Evolutionary conservation across 2,888 invertebrate species (phyloP).

Genomic region (Torymus auratus): DNA sequence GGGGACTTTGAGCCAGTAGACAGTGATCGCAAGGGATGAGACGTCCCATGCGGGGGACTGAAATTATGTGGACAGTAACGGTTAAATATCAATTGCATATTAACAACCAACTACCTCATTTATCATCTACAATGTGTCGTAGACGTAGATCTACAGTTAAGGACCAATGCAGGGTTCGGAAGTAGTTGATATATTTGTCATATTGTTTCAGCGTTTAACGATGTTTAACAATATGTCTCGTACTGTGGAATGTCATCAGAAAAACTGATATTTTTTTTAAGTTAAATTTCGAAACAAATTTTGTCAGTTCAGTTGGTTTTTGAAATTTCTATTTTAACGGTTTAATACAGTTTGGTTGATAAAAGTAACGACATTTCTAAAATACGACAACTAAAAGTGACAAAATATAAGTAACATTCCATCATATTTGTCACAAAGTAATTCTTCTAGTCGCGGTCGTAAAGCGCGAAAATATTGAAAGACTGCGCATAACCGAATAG

Average conservation of each 20-base stretch:
- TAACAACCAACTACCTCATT: slow-evolving; percentile 62
- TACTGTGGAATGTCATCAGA: background rate
- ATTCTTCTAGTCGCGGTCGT: slow-evolving; percentile 48
- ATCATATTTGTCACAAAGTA: background rate
- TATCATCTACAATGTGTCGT: slow-evolving; percentile 38
- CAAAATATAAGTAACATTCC: background rate
- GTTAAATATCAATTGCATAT: slow-evolving; percentile 35
- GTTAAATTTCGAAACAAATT: too few relatives aligned
- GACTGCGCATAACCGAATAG: slow-evolving; percentile 35
- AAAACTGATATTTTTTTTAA: too few relatives aligned
- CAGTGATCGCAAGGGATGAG: too few relatives aligned
- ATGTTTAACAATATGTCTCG: background rate
- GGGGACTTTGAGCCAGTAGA: too few relatives aligned
- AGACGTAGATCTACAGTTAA: slow-evolving; percentile 27
- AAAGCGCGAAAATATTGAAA: slow-evolving; percentile 32
- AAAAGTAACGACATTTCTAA: background rate
- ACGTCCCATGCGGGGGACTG: background rate
- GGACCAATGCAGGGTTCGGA: slow-evolving; percentile 35
- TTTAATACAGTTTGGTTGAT: background rate
- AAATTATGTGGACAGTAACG: background rate
- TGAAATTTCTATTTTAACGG: too few relatives aligned
- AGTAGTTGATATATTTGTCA: slow-evolving; percentile 23
- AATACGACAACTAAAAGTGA: background rate
- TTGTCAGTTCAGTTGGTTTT: too few relatives aligned
- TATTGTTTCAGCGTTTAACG: background rate